phyloP scores from a whole-genome alignment of 2,888 invertebrate genomes.

The Xestia rhomboidea region DNA sequence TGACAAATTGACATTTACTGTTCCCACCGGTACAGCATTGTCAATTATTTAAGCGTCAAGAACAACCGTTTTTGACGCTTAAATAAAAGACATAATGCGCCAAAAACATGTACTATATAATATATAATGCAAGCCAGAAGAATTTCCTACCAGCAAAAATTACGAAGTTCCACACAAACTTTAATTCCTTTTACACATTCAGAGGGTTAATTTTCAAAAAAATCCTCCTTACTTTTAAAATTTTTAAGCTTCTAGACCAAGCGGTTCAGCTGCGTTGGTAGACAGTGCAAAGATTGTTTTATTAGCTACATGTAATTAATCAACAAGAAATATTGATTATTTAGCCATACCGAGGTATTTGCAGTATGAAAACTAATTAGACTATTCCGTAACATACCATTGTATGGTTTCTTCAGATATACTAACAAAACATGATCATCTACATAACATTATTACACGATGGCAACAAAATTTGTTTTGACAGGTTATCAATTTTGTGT shows the following conservation, averaged over 20 bases:
- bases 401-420: constrained; percentile 36
- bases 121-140: not conserved
- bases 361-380: constrained; percentile 37
- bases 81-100: constrained; percentile 32
- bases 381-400: not conserved
- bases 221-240: not conserved
- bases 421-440: not conserved
- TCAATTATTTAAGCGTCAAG: too few relatives aligned
- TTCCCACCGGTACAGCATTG: constrained; percentile 10
- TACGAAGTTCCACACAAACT: not conserved
- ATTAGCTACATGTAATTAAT: too few relatives aligned
- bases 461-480: constrained; percentile 3
- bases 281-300: too few relatives aligned
- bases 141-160: not conserved
- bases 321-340: too few relatives aligned
- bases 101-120: constrained; percentile 8
- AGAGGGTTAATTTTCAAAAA: not conserved
- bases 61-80: constrained; percentile 31
- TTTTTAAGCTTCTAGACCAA: not conserved
- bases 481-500: not conserved
- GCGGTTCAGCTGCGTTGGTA: too few relatives aligned
- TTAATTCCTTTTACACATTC: not conserved
- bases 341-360: not conserved
- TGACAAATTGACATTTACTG: constrained; percentile 52
- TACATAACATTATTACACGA: not conserved